Evolutionary conservation across 37 sponge, comb jelly and placozoan species (phyloP), one percentile per base, ranked within the genome.

Genomic region (Halisarca cf. caerulea): DNA sequence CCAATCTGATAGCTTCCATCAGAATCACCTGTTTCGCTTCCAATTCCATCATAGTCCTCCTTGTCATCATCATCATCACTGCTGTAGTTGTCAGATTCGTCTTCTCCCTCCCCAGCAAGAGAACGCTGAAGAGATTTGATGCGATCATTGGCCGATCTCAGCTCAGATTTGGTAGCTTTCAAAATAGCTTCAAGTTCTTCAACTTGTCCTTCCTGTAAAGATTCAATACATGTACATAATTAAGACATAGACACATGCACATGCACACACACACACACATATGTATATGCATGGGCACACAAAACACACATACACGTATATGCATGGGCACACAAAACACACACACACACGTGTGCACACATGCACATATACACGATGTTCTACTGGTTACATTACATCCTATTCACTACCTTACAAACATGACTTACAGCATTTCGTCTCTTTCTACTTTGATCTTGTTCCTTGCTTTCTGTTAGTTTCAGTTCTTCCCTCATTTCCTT

Each of bases 131-230:
- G 91, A 5, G 78, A 58, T 0, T 90, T 85, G 34, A 93, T 89
- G 55, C 95, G 85, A 70, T 88, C 82, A 66, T 94, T 88, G 42
- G 95, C 86, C 3, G 87, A 83, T 68, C 86, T 88, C 33, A 96
- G 85, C 53, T 96, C 94, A 2, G 87, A 62, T 35, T 86, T 61
- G 17, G 70, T 41, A 33, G 77, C 64, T 39, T 86, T 36, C 17
- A 89, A 85, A 39, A 84, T 80, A 1, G 86, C 89, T 28, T 91
- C 83, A 37, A 86, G 62, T 38, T 91, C 90, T 20, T 94, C 89
- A 18, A 91, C 36, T 59, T 81, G 70, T 1, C 80, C 47, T 61
- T 94, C 95, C 95, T 94, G 53, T 74, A 20, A 57, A 80, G 78
- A 44, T 25, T n/a, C n/a, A n/a, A n/a, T n/a, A n/a, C n/a, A n/a